Evolutionary conservation across 2,888 invertebrate genomes (phyloP).

Genomic region (Drosophila leonis): DNA sequence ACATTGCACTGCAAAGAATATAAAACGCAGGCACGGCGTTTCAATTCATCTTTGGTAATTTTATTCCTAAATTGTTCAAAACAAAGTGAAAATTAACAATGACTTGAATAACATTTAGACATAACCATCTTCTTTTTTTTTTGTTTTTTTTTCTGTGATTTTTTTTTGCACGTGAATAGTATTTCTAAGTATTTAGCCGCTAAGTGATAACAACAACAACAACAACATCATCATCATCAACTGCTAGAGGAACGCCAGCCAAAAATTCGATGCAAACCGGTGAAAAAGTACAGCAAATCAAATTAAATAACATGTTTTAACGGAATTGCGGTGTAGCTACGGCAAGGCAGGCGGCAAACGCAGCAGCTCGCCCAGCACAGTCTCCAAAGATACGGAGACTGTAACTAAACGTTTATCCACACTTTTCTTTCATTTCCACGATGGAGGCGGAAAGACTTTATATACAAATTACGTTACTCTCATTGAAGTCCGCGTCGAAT

Average conservation of each 20-base stretch:
- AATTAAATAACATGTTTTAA: slow-evolving; percentile 29
- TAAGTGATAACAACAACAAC: slow-evolving; percentile 64
- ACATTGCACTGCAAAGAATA: slow-evolving; percentile 43
- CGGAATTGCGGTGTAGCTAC: slow-evolving; percentile 33
- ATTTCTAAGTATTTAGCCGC: slow-evolving; percentile 60
- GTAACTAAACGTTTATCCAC: slow-evolving; percentile 55
- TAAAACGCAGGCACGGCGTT: slow-evolving; percentile 59
- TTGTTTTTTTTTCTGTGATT: slow-evolving; percentile 61
- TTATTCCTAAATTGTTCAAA: slow-evolving; percentile 32
- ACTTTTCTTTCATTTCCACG: slow-evolving; percentile 23
- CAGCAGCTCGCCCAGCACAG: slow-evolving; percentile 16
- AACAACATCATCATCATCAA: slow-evolving; percentile 37
- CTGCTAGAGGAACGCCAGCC: slow-evolving; percentile 36
- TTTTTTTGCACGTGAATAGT: slow-evolving; percentile 75
- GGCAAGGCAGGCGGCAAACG: slow-evolving; percentile 21
- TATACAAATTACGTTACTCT: slow-evolving; percentile 46
- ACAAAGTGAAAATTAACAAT: slow-evolving; percentile 53
- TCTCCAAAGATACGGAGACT: not conserved
- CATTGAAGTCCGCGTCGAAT: slow-evolving; percentile 47
- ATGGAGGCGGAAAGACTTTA: slow-evolving; percentile 60
- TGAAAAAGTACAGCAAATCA: slow-evolving; percentile 25
- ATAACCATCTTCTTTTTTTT: slow-evolving; percentile 39
- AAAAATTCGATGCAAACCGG: slow-evolving; percentile 32
- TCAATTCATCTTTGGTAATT: slow-evolving; percentile 50
- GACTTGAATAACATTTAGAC: slow-evolving; percentile 61